These are phyloP conservation scores for Fistularia commersonii DNA, from an alignment of 2,797 vertebrate species.

Conservation along the genomic window DNA sequence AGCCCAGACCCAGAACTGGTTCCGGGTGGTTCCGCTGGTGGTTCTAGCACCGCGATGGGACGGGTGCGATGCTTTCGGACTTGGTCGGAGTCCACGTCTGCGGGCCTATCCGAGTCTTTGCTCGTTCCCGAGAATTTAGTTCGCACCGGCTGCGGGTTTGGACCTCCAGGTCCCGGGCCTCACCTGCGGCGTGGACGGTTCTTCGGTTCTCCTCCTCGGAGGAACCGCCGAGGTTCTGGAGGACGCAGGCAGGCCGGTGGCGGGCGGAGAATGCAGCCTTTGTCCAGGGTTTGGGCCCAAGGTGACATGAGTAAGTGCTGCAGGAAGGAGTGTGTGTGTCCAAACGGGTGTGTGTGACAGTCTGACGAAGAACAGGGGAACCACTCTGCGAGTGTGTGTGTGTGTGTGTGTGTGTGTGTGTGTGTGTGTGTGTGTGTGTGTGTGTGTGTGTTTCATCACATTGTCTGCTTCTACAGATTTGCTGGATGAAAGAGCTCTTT, in stretches of 20 bases:
- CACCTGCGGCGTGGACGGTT: too few species aligned
- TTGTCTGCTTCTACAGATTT: slow-evolving; percentile 15
- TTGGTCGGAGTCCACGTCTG: too few species aligned
- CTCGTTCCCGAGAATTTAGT: too few species aligned
- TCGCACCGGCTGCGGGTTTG: too few species aligned
- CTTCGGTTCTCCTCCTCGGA: too few species aligned
- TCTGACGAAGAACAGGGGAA: slow-evolving; percentile 10
- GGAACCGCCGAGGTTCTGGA: not conserved
- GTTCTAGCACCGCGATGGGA: too few species aligned
- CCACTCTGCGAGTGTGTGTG: not conserved
- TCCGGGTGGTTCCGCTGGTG: too few species aligned
- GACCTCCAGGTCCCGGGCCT: too few species aligned
- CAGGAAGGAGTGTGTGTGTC: slow-evolving; percentile 13
- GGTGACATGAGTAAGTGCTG: slow-evolving; percentile 25
- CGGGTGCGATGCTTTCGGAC: too few species aligned
- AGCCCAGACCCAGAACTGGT: too few species aligned
- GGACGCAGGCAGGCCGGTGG: too few species aligned
- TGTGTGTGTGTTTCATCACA: slow-evolving; percentile 1
- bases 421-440: slow-evolving; percentile 16
- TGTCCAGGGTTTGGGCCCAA: slow-evolving; percentile 15
- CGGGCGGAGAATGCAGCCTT: not conserved
- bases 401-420: slow-evolving; percentile 6
- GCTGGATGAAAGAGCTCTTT: slow-evolving; percentile 62
- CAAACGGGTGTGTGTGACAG: slow-evolving; percentile 10
- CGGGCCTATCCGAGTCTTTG: too few species aligned